Conservation (phyloP, 2,797 vertebrate species). For the Anabacerthia variegaticeps region DNA sequence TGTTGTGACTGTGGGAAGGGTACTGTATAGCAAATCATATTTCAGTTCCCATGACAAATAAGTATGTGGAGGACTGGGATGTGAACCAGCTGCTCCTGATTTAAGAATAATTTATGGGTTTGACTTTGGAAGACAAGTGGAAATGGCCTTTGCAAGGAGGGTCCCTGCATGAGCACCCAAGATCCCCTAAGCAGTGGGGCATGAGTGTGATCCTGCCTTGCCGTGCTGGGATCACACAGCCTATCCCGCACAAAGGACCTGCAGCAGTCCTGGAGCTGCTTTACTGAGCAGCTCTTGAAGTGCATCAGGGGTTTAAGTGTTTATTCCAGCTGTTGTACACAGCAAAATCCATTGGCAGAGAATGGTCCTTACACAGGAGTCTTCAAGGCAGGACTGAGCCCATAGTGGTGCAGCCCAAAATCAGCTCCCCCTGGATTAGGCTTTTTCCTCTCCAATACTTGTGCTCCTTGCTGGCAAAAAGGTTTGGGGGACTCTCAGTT, state of each 20-base stretch:
- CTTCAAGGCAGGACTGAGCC: not conserved
- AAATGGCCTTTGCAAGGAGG: not conserved
- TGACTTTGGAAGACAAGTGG: not conserved
- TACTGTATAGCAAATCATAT: not conserved
- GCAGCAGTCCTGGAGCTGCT: not conserved
- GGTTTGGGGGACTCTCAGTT: not conserved
- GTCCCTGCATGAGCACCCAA: accelerated
- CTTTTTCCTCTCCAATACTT: not conserved
- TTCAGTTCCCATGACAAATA: conserved; percentile 24
- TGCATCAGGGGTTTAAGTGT: not conserved
- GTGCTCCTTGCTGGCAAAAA: not conserved
- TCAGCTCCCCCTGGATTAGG: not conserved
- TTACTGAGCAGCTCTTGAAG: not conserved
- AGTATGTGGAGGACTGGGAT: not conserved
- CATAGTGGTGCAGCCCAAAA: not conserved
- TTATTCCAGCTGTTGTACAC: not conserved
- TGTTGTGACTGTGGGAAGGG: not conserved
- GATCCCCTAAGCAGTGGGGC: not conserved
- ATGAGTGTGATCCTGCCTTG: not conserved
- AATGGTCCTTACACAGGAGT: not conserved
- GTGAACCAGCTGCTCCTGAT: conserved; percentile 26
- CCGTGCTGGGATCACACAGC: not conserved
- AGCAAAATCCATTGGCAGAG: not conserved
- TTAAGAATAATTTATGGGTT: conserved; percentile 24
- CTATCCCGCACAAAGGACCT: not conserved